Percentiles rank a stretch among this genome's conserved stretches.
Conservation (phyloP, 2,888 invertebrate genomes). For the Cepaea hortensis region DNA sequence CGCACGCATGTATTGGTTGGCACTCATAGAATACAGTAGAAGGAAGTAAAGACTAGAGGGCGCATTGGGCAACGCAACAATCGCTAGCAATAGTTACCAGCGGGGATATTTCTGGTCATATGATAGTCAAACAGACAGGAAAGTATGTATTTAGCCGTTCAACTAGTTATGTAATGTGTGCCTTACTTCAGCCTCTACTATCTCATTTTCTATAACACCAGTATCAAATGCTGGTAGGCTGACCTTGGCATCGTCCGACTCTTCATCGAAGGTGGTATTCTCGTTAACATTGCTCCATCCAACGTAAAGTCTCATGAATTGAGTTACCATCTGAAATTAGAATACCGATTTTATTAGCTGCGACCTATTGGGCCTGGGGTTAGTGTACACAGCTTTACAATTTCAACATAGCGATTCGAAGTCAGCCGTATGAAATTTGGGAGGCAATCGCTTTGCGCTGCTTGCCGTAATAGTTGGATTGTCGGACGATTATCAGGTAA, state of each 20-base stretch:
- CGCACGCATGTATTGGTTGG: no score
- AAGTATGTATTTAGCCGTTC: not conserved
- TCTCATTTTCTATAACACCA: not conserved
- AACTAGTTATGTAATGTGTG: not conserved
- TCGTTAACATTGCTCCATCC: not conserved
- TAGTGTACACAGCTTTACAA: no score
- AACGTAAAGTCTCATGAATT: not conserved
- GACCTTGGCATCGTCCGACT: not conserved
- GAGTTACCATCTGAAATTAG: not conserved
- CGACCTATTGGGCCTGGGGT: no score
- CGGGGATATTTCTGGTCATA: no score
- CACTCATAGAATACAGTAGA: no score
- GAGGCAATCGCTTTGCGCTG: not conserved
- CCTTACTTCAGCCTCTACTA: slow-evolving; percentile 25
- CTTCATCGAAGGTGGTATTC: not conserved
- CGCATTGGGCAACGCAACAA: no score
- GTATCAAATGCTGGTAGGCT: not conserved
- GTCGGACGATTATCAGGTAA: no score
- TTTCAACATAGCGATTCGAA: no score
- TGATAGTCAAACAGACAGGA: not conserved
- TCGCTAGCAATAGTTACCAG: no score
- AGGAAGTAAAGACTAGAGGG: no score
- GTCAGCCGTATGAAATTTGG: not conserved
- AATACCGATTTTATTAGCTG: no score
- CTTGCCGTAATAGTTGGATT: no score